These are phyloP conservation scores for Gortyna flavago DNA, from an alignment of 2,888 invertebrate genomes.

Conservation along the genomic window DNA sequence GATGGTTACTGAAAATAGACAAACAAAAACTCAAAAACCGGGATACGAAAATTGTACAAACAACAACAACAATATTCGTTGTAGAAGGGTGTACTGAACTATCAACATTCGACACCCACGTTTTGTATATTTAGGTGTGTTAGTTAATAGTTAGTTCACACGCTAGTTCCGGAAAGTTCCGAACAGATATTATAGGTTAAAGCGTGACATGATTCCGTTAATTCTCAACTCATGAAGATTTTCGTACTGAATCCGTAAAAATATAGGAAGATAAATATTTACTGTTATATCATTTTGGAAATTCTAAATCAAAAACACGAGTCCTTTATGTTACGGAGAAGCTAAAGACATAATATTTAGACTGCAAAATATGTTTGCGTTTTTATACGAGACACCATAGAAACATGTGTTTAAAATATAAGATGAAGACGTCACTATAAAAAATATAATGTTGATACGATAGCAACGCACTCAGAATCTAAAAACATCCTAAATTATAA, in stretches of 20 bases:
- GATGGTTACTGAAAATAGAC: not conserved
- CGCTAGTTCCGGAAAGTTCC: conserved; percentile 45
- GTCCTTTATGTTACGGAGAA: conserved; percentile 16
- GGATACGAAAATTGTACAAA: not conserved
- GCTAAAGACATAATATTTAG: conserved; percentile 42
- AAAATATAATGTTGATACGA: conserved; percentile 34
- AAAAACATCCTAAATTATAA: conserved; percentile 67
- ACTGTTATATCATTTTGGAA: conserved; percentile 26
- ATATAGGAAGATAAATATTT: not conserved
- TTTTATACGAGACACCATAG: conserved; percentile 14
- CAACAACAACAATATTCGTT: conserved; percentile 14
- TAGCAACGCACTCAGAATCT: conserved; percentile 44
- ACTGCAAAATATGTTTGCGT: conserved; percentile 35
- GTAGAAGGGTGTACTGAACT: conserved; percentile 5
- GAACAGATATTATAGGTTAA: conserved; percentile 49
- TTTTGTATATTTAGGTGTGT: conserved; percentile 35
- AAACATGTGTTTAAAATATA: conserved; percentile 25
- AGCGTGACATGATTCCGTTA: conserved; percentile 41
- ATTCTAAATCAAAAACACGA: conserved; percentile 9
- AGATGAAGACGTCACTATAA: conserved; percentile 38
- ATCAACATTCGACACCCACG: conserved; percentile 17
- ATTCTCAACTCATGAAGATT: conserved; percentile 14
- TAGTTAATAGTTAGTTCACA: conserved; percentile 39
- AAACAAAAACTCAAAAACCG: not conserved
- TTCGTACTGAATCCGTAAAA: not conserved